A percentile compares a stretch with the other conserved stretches of the same genome.
Conservation (phyloP, 1,140 invertebrate genomes). For the Steinernema khuongi region DNA sequence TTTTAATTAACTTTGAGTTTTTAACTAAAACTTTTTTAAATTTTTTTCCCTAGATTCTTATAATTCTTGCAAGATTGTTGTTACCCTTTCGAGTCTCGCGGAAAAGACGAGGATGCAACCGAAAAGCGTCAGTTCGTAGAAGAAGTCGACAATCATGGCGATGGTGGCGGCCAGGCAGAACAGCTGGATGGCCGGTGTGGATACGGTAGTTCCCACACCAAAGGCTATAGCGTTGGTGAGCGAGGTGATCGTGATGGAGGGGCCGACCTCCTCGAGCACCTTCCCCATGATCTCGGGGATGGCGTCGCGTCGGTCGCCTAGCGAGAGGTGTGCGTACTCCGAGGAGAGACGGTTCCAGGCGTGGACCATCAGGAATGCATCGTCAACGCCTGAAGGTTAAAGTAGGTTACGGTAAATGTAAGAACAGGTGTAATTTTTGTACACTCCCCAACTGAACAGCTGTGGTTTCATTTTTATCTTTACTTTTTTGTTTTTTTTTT, state of each 20-base stretch:
- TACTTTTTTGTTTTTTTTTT: too few relatives aligned
- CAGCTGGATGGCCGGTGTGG: conserved; percentile 71
- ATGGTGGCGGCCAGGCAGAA: conserved; percentile 17
- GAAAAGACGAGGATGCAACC: conserved; percentile 30
- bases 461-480: too few relatives aligned
- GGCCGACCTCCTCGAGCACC: conserved; percentile 62
- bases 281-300: conserved; percentile 19
- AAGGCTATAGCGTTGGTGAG: conserved; percentile 59
- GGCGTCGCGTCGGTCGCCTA: not conserved
- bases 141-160: conserved; percentile 25
- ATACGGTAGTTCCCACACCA: conserved; percentile 83
- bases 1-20: too few relatives aligned
- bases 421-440: not conserved
- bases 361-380: conserved; percentile 19
- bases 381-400: conserved; percentile 18
- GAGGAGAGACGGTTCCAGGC: conserved; percentile 26
- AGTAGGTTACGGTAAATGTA: not conserved
- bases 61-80: too few relatives aligned
- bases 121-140: conserved; percentile 34
- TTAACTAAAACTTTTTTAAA: too few relatives aligned
- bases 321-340: conserved; percentile 5
- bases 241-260: conserved; percentile 59
- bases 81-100: conserved; percentile 21
- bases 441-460: too few relatives aligned
- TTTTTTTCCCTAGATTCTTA: too few relatives aligned